A percentile compares a stretch with the other conserved stretches of the same genome.
Conservation (phyloP, 1,140 invertebrate genomes). For the Ephestia elutella region DNA sequence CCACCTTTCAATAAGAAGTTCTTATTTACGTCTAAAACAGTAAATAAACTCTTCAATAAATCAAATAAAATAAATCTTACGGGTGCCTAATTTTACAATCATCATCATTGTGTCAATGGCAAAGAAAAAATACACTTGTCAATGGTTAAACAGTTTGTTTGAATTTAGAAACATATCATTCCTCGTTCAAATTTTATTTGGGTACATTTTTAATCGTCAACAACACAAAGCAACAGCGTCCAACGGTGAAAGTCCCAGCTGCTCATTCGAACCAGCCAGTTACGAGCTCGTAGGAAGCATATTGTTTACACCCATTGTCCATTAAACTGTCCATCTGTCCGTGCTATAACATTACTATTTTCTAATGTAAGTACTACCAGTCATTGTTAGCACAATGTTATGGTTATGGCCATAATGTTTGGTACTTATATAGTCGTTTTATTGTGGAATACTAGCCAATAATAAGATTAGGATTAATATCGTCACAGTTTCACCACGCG, state of each 20-base stretch:
- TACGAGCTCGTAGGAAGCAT: conserved; percentile 5
- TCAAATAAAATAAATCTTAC: no score
- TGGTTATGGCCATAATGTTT: neutral
- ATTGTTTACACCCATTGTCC: conserved; percentile 13
- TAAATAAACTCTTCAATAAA: no score
- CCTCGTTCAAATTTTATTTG: neutral
- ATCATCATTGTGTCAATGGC: no score
- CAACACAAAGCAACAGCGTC: conserved; percentile 6
- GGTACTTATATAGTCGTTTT: no score
- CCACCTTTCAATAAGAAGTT: no score
- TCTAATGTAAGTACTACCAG: neutral
- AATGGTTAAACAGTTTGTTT: neutral
- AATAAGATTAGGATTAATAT: no score
- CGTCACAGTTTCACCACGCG: no score
- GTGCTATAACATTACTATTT: conserved; percentile 9
- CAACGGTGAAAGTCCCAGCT: conserved; percentile 27
- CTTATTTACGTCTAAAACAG: no score
- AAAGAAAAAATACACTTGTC: no score
- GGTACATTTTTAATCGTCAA: neutral
- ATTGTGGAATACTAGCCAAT: no score
- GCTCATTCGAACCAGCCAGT: conserved; percentile 17
- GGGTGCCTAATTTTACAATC: no score
- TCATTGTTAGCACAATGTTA: conserved; percentile 1
- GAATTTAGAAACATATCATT: neutral
- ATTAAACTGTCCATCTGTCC: conserved; percentile 23